Evolutionary conservation across 1,140 invertebrate genomes (phyloP), one percentile per base, ranked within the genome.

Genomic region (Megalonaias nervosa): DNA sequence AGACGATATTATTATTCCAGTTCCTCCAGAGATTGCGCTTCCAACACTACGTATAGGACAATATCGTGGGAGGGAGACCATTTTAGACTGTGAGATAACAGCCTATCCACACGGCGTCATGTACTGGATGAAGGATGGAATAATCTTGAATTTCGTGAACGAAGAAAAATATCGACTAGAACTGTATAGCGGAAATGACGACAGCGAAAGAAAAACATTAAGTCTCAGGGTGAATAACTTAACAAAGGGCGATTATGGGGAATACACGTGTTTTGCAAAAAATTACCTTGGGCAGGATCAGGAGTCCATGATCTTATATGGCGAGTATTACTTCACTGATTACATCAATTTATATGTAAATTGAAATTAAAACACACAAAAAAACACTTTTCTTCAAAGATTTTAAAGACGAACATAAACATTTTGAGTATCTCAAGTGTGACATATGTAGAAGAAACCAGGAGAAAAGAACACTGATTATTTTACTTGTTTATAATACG

Each of bases 81-180:
- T 94, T 21, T 90, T 98, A 2, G 95, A 97, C 89, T 98, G 97
- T 85, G 94, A 95, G 87, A 94, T 97, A 1, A 97, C 98, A 90
- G 96, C 96, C 1, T 97, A 94, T 89, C 97, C 97, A 0, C 94
- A 96, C 82, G 94, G 95, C 0, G 92, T 97, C 3, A 93, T 94
- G 73, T 95, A 95, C 84, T 98, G 97, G 97, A 95, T 38, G 62
- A 78, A 68, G 64, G 91, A 92, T 4, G 95, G 95, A 1, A 0
- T 81, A 31, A 74, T 84, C n/a, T 71, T 85, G 16, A 77, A 67
- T 15, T 71, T 71, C 15, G 65, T 76, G 19, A 68, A 75, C 62
- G 97, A 97, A 90, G 97, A 97, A 91, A 92, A 78, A 73, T 73
- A 73, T 57, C 38, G 38, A 67, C 94, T 97, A 77, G 92, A 94